Evolutionary conservation across 2,888 invertebrate genomes (phyloP), one percentile per base, ranked within the genome.

Genomic region (Macaria liturata): DNA sequence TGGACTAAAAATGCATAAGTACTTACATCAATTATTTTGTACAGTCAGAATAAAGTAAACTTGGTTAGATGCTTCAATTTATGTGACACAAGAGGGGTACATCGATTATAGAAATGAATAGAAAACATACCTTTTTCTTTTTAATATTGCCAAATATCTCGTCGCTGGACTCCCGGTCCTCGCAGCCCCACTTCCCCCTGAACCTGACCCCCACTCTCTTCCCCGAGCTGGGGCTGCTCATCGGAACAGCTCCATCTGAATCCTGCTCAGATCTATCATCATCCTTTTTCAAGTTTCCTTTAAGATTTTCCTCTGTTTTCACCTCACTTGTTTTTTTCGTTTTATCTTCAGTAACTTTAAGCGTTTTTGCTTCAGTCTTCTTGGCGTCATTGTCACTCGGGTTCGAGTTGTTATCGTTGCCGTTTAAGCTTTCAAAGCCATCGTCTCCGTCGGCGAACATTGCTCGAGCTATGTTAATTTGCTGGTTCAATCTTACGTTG

Each of bases 341-440:
- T 46, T 64, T 59, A 40, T 60, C 66, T 56, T 63, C 62, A 53
- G 62, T 43, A 62, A 51, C 47, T 64, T 65, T 66, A 81, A 20
- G 76, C 76, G 57, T 78, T 79, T 62, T 83, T n/a, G 65, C 50
- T 52, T 70, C 70, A 68, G 67, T 70, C 59, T 72, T 75, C 31
- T 70, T 75, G 50, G 74, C 83, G 43, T 91, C 91, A 45, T 75
- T 84, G 62, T 92, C 90, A 66, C 95, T 95, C 54, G 94, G 94
- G 72, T 95, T 94, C 0, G 96, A 96, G 66, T 95, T 95, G 77
- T 96, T 96, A 9, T 96, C 96, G 72, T 96, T 96, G 7, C 96
- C 96, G 72, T 96, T 96, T 6, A 97, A 92, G 80, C 97, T 97
- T 86, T 97, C 97, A 74, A 97, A 97, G 9, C 97, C 97, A 76